These are phyloP conservation scores for Temnothorax curvispinosus DNA, from an alignment of 1,140 invertebrate genomes.

Conservation along the genomic window DNA sequence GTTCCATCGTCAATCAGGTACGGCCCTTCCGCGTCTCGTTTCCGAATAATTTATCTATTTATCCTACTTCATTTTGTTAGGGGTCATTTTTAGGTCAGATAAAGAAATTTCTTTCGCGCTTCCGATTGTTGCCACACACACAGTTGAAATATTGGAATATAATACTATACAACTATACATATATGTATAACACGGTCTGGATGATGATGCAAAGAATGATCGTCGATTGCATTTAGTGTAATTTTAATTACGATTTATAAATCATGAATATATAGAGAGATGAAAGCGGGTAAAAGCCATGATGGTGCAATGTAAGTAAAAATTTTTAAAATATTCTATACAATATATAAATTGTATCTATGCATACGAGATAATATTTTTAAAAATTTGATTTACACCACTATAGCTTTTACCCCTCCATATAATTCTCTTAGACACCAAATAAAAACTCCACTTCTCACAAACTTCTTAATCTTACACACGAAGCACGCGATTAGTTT, in stretches of 20 bases:
- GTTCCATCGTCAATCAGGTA: conserved; percentile 87
- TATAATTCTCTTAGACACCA: not conserved
- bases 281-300: too few species aligned
- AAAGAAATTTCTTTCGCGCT: not conserved
- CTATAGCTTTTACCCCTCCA: too few species aligned
- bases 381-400: too few species aligned
- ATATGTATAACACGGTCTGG: too few species aligned
- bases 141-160: not conserved
- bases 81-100: not conserved
- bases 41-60: not conserved
- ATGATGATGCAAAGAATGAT: not conserved
- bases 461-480: not conserved
- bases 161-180: too few species aligned
- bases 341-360: too few species aligned
- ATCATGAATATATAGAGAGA: not conserved
- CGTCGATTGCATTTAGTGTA: not conserved
- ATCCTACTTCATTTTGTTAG: not conserved
- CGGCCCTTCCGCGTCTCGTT: conserved; percentile 35
- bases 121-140: not conserved
- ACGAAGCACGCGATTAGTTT: not conserved
- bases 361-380: too few species aligned
- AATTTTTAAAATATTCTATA: too few species aligned
- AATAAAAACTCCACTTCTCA: not conserved
- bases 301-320: too few species aligned
- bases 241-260: too few species aligned